Conservation (phyloP, 2,113 vertebrate genomes). For the Pseudolaguvia tuberculata region DNA sequence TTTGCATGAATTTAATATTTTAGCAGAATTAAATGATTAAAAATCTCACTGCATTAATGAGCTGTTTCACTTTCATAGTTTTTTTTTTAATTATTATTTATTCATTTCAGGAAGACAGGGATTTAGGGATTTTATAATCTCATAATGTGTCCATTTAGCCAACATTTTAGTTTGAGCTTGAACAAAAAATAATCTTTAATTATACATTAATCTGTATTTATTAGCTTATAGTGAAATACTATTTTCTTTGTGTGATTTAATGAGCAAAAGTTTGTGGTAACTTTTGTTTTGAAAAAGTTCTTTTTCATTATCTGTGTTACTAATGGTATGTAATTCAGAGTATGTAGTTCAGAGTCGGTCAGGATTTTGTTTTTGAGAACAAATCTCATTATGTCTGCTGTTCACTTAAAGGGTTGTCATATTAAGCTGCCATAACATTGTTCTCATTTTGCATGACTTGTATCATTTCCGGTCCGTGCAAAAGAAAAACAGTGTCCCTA, state of each 20-base stretch:
- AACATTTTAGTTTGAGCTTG: background rate
- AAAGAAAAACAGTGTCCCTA: too few species aligned
- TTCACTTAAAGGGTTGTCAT: too few species aligned
- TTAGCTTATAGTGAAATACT: constrained; percentile 38
- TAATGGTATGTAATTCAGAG: background rate
- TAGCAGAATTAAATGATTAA: background rate
- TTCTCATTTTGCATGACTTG: too few species aligned
- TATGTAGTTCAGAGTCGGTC: too few species aligned
- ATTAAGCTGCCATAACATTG: too few species aligned
- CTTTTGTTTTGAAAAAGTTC: background rate
- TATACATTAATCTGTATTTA: constrained; percentile 39
- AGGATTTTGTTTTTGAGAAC: background rate
- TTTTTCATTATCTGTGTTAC: background rate
- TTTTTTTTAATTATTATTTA: background rate
- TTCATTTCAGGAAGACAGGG: background rate
- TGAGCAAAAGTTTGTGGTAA: background rate
- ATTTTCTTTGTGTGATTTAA: background rate
- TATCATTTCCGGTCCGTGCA: too few species aligned
- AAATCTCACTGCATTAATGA: background rate
- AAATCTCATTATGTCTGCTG: too few species aligned
- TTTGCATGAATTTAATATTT: background rate
- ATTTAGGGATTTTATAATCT: too few species aligned
- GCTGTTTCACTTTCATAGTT: background rate
- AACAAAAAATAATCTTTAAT: background rate
- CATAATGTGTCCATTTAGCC: too few species aligned